These are phyloP conservation scores for Vulpes ferrilata DNA, from an alignment of 2,113 vertebrate species.

Conservation along the genomic window DNA sequence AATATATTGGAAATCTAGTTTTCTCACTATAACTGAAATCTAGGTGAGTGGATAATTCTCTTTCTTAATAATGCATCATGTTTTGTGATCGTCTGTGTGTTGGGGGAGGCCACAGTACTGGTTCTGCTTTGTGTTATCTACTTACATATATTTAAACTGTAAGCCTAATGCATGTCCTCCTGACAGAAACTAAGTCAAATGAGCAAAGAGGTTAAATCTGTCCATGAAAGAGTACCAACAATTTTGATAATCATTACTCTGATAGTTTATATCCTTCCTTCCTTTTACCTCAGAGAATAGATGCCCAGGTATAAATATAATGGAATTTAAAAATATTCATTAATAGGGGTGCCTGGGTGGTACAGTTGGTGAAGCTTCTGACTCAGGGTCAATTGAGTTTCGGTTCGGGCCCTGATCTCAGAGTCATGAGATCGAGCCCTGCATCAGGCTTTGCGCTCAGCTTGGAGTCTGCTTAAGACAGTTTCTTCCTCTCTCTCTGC, in stretches of 20 bases:
- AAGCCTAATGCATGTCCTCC: not conserved
- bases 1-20: not conserved
- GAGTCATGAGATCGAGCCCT: not conserved
- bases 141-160: not conserved
- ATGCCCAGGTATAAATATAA: slow-evolving; percentile 64
- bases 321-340: slow-evolving; percentile 50
- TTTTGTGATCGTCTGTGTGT: not conserved
- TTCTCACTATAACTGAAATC: not conserved
- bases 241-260: slow-evolving; percentile 44
- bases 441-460: rapidly evolving
- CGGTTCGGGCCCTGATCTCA: not conserved
- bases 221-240: slow-evolving; percentile 23
- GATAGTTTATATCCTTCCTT: slow-evolving; percentile 68
- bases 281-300: slow-evolving; percentile 28
- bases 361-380: not conserved
- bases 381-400: not conserved
- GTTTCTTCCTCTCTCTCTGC: not conserved
- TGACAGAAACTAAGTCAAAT: slow-evolving; percentile 7
- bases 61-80: not conserved
- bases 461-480: not conserved
- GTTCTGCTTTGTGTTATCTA: not conserved
- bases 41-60: not conserved
- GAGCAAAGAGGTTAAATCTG: slow-evolving; percentile 41
- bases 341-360: not conserved
- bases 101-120: not conserved